A percentile compares a stretch with the other conserved stretches of the same genome.
Conservation (phyloP, 1,140 invertebrate species). For the Neodiprion lecontei region DNA sequence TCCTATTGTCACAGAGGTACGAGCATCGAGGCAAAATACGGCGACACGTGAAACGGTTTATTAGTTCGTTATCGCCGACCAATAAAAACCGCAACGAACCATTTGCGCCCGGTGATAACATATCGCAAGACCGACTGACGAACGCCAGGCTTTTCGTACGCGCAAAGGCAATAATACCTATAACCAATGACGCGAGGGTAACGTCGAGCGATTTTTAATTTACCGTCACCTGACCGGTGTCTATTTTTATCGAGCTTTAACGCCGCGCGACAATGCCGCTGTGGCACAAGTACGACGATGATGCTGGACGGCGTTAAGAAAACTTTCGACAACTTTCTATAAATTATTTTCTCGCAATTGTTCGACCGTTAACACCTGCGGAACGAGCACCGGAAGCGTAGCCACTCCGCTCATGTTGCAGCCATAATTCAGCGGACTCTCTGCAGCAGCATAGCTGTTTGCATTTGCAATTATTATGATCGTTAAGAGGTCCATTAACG, state of each 20-base stretch:
- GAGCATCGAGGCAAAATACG: background rate
- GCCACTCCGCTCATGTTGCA: background rate
- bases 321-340: background rate
- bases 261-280: no score
- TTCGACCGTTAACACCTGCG: background rate
- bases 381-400: background rate
- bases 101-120: no score
- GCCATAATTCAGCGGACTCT: background rate
- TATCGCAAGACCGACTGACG: no score
- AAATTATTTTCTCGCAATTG: background rate
- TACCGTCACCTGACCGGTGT: no score
- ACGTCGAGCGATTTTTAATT: no score
- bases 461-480: constrained; percentile 18
- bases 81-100: background rate
- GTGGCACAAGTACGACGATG: no score
- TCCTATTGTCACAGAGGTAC: no score
- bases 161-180: no score
- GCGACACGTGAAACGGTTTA: background rate
- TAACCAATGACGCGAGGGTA: no score
- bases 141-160: no score
- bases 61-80: background rate
- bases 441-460: background rate
- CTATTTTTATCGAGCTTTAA: no score
- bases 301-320: background rate
- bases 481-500: constrained; percentile 19